phyloP scores from a whole-genome alignment of 2,797 vertebrate genomes.

The Carcharodon carcharias region DNA sequence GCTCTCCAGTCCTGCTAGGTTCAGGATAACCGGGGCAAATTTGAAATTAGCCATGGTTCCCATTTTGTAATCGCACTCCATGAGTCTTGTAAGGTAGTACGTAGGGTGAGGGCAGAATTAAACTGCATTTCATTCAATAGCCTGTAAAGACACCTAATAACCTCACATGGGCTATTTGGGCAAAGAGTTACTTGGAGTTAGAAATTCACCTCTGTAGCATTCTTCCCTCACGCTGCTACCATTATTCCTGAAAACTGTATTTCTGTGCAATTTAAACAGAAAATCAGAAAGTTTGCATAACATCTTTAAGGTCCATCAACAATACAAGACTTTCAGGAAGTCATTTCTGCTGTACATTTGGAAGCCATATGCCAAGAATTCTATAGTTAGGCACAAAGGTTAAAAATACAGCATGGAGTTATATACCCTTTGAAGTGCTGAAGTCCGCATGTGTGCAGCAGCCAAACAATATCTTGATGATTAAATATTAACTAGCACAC shows the following conservation, averaged over 20 bases:
- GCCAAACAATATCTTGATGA: constrained; percentile 6
- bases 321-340: background rate
- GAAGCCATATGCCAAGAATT: constrained; percentile 8
- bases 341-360: background rate
- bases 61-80: too few relatives aligned
- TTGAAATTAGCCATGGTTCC: background rate
- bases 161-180: background rate
- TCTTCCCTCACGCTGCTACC: background rate
- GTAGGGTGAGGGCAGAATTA: background rate
- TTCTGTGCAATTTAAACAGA: background rate
- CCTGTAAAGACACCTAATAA: background rate
- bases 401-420: background rate
- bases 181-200: background rate
- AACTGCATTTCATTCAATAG: background rate
- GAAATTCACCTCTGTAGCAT: background rate
- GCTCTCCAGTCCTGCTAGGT: background rate
- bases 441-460: constrained; percentile 17
- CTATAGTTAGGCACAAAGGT: background rate
- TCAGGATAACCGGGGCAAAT: background rate
- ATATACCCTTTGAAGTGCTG: constrained; percentile 21
- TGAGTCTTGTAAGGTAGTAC: background rate
- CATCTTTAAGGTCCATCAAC: background rate
- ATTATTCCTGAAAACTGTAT: background rate
- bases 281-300: background rate
- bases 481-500: constrained; percentile 34